Percentiles rank a stretch among this genome's conserved stretches.
Evolutionary conservation across 2,113 vertebrate species (phyloP).

Genomic region (Labeo catla): DNA sequence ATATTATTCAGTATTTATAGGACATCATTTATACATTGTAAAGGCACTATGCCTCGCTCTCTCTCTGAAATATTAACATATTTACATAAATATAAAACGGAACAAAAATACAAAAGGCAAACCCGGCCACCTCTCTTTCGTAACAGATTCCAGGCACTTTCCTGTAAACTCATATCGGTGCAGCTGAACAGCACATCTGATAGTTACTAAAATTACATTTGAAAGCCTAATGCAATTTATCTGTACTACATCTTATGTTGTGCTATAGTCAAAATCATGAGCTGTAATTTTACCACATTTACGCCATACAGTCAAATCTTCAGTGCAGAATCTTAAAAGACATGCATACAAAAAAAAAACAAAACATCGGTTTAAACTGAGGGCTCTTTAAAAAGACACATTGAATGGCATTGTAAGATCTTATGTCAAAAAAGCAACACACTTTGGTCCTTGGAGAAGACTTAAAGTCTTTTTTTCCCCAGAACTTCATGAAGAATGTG

Average conservation of each 20-base stretch:
- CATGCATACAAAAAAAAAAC: not conserved
- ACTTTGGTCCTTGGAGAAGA: slow-evolving; percentile 12
- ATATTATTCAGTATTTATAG: slow-evolving; percentile 35
- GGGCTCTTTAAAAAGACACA: not conserved
- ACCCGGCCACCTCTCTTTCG: not conserved
- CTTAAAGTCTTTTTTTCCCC: not conserved
- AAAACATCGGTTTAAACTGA: not conserved
- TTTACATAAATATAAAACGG: slow-evolving; percentile 43
- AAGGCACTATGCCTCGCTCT: slow-evolving; percentile 41
- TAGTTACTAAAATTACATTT: not conserved
- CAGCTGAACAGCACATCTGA: not conserved
- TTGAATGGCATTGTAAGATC: not conserved
- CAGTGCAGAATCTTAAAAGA: not conserved
- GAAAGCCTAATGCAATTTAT: not conserved
- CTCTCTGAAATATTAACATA: slow-evolving; percentile 38
- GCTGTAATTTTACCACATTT: not conserved
- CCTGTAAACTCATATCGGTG: slow-evolving; percentile 51
- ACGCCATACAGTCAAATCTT: not conserved
- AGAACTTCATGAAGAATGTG: not conserved
- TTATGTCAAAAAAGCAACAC: not conserved
- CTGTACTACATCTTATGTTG: not conserved
- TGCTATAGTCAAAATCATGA: not conserved
- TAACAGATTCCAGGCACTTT: slow-evolving; percentile 43
- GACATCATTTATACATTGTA: slow-evolving; percentile 35
- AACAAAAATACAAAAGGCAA: slow-evolving; percentile 40